These are phyloP conservation scores for Drosophila grimshawi DNA, from an alignment of 1,140 invertebrate species.

Conservation along the genomic window DNA sequence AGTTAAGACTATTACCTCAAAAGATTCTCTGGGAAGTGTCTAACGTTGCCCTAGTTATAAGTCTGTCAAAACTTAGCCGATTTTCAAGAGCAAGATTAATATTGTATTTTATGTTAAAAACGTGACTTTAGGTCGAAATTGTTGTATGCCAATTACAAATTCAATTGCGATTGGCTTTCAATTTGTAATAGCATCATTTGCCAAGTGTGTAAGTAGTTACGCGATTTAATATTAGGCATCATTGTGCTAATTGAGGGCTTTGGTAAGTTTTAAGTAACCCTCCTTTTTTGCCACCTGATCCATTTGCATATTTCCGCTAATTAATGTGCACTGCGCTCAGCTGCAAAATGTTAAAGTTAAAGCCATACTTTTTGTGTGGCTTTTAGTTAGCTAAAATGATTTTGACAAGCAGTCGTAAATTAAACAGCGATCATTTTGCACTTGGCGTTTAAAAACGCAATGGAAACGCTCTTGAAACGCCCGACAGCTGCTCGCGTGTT, in stretches of 20 bases:
- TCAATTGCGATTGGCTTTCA: no score
- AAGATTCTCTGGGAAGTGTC: no score
- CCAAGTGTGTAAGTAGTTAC: slow-evolving; percentile 5
- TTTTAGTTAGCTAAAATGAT: slow-evolving; percentile 13
- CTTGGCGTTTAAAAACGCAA: slow-evolving; percentile 21
- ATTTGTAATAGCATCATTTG: neutral
- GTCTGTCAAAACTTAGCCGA: no score
- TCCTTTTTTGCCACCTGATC: neutral
- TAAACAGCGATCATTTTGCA: slow-evolving; percentile 32
- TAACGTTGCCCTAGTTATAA: no score
- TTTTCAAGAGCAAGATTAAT: no score
- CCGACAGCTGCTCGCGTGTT: slow-evolving; percentile 7
- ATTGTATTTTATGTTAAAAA: no score
- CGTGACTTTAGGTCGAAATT: no score
- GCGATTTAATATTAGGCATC: slow-evolving; percentile 54
- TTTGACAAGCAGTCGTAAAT: slow-evolving; percentile 13
- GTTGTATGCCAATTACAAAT: no score
- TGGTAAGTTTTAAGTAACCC: slow-evolving; percentile 10
- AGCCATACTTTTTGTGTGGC: neutral
- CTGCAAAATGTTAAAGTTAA: slow-evolving; percentile 12
- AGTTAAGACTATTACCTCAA: no score
- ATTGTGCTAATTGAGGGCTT: slow-evolving; percentile 61
- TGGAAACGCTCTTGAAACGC: slow-evolving; percentile 17
- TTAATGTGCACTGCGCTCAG: slow-evolving; percentile 63
- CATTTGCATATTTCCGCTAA: slow-evolving; percentile 57